Percentiles rank a stretch among this genome's conserved stretches.
Conservation (phyloP, 2,888 invertebrate species). For the Magallana nippona region DNA sequence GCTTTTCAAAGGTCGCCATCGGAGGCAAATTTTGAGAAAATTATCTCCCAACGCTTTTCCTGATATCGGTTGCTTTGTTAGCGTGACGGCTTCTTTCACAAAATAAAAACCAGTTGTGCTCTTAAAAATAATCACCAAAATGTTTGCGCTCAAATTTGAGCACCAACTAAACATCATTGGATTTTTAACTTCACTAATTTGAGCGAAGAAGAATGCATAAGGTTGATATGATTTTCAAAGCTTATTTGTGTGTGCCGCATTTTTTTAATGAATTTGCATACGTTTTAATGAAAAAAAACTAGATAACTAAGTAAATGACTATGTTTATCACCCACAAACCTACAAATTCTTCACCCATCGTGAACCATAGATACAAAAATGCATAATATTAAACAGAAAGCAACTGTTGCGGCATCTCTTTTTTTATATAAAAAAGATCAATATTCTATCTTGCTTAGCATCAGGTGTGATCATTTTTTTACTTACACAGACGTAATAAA, state of each 20-base stretch:
- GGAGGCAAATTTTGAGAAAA: slow-evolving; percentile 20
- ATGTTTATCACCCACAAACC: too few species aligned
- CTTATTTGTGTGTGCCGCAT: not conserved
- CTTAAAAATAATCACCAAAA: slow-evolving; percentile 3
- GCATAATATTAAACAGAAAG: too few species aligned
- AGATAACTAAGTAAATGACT: not conserved
- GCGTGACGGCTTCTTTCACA: slow-evolving; percentile 5
- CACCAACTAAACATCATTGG: too few species aligned
- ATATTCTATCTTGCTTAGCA: too few species aligned
- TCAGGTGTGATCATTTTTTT: too few species aligned
- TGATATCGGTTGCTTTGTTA: slow-evolving; percentile 15
- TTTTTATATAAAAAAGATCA: too few species aligned
- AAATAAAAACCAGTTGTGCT: slow-evolving; percentile 30
- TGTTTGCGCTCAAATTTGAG: too few species aligned
- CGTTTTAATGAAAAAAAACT: not conserved
- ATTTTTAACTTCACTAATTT: not conserved
- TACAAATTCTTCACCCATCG: too few species aligned
- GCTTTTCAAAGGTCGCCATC: slow-evolving; percentile 9
- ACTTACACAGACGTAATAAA: too few species aligned
- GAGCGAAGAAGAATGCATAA: not conserved
- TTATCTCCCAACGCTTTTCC: not conserved
- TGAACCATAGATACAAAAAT: too few species aligned
- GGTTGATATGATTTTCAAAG: not conserved
- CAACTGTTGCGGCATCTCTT: too few species aligned
- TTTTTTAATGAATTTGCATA: not conserved